These are phyloP conservation scores for Formica selysi DNA, from an alignment of 1,140 invertebrate species.

Conservation along the genomic window DNA sequence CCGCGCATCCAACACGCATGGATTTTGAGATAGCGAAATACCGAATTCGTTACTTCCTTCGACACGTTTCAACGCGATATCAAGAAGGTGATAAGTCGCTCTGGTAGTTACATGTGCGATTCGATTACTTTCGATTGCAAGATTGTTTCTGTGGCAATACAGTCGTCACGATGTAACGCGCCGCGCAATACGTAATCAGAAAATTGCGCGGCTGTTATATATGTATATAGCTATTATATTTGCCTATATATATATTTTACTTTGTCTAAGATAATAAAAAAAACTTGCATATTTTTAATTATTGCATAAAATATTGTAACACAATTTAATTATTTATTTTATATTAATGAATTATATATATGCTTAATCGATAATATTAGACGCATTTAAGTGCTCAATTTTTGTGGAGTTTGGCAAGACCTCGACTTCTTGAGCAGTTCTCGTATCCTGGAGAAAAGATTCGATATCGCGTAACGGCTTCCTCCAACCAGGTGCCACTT, in stretches of 20 bases:
- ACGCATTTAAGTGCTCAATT: neutral
- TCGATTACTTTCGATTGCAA: constrained; percentile 41
- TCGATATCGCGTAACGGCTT: constrained; percentile 79
- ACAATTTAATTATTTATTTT: neutral
- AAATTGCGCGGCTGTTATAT: constrained; percentile 32
- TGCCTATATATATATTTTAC: constrained; percentile 2
- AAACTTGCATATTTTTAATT: neutral
- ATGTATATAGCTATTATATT: neutral
- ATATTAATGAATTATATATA: constrained; percentile 6
- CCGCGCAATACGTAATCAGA: constrained; percentile 17
- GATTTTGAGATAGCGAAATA: neutral
- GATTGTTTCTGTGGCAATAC: constrained; percentile 38
- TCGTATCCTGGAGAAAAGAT: constrained; percentile 64
- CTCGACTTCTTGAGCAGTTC: constrained; percentile 39
- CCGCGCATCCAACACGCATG: neutral
- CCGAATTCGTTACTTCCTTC: constrained; percentile 21
- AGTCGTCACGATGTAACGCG: constrained; percentile 34
- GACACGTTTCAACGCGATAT: constrained; percentile 43
- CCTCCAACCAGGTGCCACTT: constrained; percentile 79
- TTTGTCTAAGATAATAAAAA: neutral
- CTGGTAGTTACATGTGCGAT: neutral
- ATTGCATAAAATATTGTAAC: neutral
- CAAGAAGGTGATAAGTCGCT: constrained; percentile 4
- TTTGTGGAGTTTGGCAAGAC: constrained; percentile 23
- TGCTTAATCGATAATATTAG: constrained; percentile 4